These are phyloP conservation scores for Alosa sapidissima DNA, from an alignment of 2,797 vertebrate species.

Conservation along the genomic window DNA sequence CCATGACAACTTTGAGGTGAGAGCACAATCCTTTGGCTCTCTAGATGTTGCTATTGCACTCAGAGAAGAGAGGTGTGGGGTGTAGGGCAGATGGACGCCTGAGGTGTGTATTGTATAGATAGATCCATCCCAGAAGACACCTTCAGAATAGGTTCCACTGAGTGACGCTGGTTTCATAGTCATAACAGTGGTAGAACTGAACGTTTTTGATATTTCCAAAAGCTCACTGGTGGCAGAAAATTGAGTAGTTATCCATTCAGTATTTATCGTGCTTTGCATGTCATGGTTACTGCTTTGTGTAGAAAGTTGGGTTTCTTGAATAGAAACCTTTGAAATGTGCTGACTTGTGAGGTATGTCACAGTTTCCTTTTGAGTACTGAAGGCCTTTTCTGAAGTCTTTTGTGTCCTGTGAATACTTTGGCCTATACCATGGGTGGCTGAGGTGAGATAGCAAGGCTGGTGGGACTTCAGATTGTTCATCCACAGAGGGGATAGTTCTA, in stretches of 20 bases:
- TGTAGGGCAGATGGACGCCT: background rate
- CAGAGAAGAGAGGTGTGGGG: background rate
- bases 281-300: background rate
- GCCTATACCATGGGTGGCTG: background rate
- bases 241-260: background rate
- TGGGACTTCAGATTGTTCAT: background rate
- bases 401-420: background rate
- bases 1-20: background rate
- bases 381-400: background rate
- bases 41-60: background rate
- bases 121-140: background rate
- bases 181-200: background rate
- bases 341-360: background rate
- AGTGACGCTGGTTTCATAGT: background rate
- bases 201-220: background rate
- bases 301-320: background rate
- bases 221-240: background rate
- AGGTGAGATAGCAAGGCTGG: background rate
- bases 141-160: background rate
- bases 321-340: background rate
- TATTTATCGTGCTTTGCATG: background rate
- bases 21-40: background rate
- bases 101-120: background rate
- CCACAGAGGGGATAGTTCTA: background rate
- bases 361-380: background rate